Percentiles rank a stretch among this genome's conserved stretches.
These are phyloP conservation scores for Temnothorax ravouxi DNA, from an alignment of 2,888 invertebrate species.

Conservation along the genomic window DNA sequence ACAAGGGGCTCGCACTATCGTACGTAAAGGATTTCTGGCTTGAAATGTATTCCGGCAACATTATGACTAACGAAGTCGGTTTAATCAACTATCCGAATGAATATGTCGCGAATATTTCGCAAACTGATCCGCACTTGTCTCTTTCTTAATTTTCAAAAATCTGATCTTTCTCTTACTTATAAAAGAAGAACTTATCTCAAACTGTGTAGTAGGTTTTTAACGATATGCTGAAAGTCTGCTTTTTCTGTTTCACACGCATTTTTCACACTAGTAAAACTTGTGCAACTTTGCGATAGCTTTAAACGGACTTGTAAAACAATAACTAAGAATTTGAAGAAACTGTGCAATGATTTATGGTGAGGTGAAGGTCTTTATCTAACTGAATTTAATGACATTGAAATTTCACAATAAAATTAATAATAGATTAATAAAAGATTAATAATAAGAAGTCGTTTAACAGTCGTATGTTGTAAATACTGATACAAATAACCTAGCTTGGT, in stretches of 20 bases:
- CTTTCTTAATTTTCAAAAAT: not conserved
- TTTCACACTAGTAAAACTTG: not conserved
- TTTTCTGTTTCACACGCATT: not conserved
- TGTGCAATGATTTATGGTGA: not conserved
- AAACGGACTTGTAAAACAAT: not conserved
- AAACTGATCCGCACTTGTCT: not conserved
- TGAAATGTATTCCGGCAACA: slow-evolving; percentile 71
- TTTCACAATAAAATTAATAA: not conserved
- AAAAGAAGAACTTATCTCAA: not conserved
- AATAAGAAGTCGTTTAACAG: not conserved
- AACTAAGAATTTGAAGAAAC: not conserved
- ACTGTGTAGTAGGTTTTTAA: not conserved
- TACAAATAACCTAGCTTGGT: slow-evolving; percentile 10
- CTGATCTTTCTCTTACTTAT: not conserved
- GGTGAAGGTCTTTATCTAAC: not conserved
- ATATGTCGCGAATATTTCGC: not conserved
- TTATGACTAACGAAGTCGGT: slow-evolving; percentile 71
- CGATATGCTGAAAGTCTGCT: not conserved
- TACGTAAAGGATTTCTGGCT: slow-evolving; percentile 88
- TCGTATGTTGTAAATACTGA: not conserved
- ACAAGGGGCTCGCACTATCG: slow-evolving; percentile 95
- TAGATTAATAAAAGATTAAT: no score
- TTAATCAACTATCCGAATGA: not conserved
- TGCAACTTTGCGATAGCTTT: not conserved
- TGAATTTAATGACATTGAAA: not conserved